phyloP scores from a whole-genome alignment of 1,140 invertebrate species.

The Caenorhabditis tropicalis region DNA sequence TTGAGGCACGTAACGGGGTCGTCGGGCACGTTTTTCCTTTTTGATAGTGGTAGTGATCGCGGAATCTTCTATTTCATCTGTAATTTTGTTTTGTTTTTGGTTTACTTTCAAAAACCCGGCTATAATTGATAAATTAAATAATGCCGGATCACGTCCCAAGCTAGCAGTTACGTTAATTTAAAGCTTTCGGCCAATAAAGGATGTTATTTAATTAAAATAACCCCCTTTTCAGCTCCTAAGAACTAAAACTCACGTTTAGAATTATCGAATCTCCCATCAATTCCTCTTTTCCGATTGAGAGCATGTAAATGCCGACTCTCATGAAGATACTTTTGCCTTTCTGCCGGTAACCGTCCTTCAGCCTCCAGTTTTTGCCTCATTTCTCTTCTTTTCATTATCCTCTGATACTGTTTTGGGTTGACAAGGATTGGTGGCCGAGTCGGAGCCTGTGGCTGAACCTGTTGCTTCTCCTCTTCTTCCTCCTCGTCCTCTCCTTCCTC shows the following conservation, averaged over 20 bases:
- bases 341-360: background rate
- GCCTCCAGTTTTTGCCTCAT: constrained; percentile 2
- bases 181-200: no score
- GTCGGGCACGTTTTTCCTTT: no score
- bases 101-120: no score
- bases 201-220: no score
- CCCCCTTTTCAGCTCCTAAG: no score
- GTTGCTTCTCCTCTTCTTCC: background rate
- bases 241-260: background rate
- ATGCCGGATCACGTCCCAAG: no score
- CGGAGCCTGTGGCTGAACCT: background rate
- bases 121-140: no score
- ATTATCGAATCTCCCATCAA: constrained; percentile 9
- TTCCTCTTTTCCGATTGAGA: background rate
- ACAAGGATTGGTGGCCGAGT: background rate
- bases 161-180: no score
- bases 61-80: no score
- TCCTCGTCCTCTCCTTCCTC: background rate
- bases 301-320: background rate
- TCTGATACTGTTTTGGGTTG: background rate
- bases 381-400: background rate
- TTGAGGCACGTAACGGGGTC: background rate
- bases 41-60: no score
- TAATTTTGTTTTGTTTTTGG: no score
- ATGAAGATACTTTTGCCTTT: constrained; percentile 12